These are phyloP conservation scores for Dysmachus trigonus DNA, from an alignment of 2,888 invertebrate genomes.

Conservation along the genomic window DNA sequence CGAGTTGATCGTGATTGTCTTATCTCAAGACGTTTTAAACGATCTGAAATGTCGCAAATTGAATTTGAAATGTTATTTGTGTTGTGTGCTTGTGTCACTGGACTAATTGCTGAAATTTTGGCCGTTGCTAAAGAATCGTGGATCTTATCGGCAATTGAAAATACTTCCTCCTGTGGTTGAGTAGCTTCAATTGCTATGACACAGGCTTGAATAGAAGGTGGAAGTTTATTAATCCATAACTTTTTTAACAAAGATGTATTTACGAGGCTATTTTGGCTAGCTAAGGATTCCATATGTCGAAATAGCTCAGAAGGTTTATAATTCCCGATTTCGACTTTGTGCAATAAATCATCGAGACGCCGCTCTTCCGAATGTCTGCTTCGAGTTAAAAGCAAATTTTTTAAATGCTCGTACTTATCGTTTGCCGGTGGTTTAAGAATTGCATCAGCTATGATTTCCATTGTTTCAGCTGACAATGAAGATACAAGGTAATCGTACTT, in stretches of 20 bases:
- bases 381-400: not conserved
- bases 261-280: not conserved
- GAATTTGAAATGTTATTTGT: no score
- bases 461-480: no score
- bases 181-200: no score
- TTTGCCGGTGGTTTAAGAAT: not conserved
- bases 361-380: constrained; percentile 16
- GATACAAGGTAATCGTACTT: constrained; percentile 20
- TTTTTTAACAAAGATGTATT: not conserved
- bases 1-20: no score
- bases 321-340: not conserved
- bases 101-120: no score
- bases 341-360: not conserved
- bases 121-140: no score
- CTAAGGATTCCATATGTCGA: not conserved
- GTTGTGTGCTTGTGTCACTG: no score
- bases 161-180: no score
- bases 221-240: constrained; percentile 2
- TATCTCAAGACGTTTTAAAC: no score
- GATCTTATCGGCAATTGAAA: no score
- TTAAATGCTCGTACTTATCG: constrained; percentile 30
- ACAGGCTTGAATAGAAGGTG: not conserved
- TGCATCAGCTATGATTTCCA: no score
- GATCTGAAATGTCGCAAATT: no score
- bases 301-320: not conserved